Evolutionary conservation across 1,140 invertebrate genomes (phyloP), one percentile per base, ranked within the genome.

Genomic region (Bombus terrestris): DNA sequence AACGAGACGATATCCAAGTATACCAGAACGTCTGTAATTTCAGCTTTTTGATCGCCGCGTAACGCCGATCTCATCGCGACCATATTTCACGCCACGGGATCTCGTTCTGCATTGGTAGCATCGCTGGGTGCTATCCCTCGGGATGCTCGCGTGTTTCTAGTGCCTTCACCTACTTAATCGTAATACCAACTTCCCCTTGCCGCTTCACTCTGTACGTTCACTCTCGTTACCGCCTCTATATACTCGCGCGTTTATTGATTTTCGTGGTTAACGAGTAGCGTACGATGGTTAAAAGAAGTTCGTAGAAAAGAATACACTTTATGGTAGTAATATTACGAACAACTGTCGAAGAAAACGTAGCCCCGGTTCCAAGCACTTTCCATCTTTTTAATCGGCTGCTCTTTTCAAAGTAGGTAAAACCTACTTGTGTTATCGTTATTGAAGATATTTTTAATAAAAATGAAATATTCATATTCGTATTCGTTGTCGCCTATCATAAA

Each of bases 21-120:
- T 59, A 53, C 28, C n/a, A 32, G 71, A 43, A 43, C 62, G 84
- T 75, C n/a, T 82, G 78, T 66, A 82, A 82, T 86, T 82, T 82
- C 59, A 81, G 22, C 53, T 73, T 59, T 62, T 72, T 64, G 57
- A 28, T 64, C 83, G 57, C 37, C 68, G 76, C 22, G 53, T 71
- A 79, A 84, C 75, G 82, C 32, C 53, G 47, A 84, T 68, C 83
- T 84, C 76, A 84, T 79, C 83, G 62, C 68, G 25, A 32, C 76
- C 15, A 64, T 85, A 85, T 85, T 81, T 85, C 83, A 85, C 83
- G 35, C 83, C 53, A 32, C 68, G 76, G 77, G 83, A 72, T 72
- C 83, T 71, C 83, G 69, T 85, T 81, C 68, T 73, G 77, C 83
- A 73, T 80, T 59, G 79, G 68, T 73, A 73, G 68, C 83, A 68